phyloP scores from a whole-genome alignment of 2,113 vertebrate species.

The Suncus etruscus region DNA sequence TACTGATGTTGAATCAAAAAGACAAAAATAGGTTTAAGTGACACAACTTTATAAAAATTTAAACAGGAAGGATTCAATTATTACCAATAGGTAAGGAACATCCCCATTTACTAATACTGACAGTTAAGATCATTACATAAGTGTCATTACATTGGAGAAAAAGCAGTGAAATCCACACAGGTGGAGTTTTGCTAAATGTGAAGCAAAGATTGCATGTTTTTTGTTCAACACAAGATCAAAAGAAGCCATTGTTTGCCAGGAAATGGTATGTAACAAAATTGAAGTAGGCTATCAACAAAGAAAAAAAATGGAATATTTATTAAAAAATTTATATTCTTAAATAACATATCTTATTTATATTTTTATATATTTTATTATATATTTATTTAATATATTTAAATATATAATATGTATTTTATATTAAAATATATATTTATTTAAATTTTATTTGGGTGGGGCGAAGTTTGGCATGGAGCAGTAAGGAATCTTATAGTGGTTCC shows the following conservation, averaged over 20 bases:
- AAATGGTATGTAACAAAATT: conserved; percentile 18
- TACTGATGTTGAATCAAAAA: background rate
- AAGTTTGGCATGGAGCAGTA: too few relatives aligned
- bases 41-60: background rate
- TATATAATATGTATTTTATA: too few relatives aligned
- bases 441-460: too few relatives aligned
- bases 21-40: too few relatives aligned
- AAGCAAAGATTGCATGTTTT: background rate
- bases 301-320: background rate
- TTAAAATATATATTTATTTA: too few relatives aligned
- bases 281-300: background rate
- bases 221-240: background rate
- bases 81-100: background rate
- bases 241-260: background rate
- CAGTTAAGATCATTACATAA: background rate
- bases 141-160: background rate
- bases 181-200: background rate
- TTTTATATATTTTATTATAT: too few relatives aligned
- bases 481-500: too few relatives aligned
- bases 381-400: too few relatives aligned
- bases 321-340: background rate
- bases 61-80: background rate
- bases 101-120: background rate
- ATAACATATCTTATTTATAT: too few relatives aligned
- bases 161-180: background rate